These are phyloP conservation scores for Scaeva pyrastri DNA, from an alignment of 2,888 invertebrate species.

Conservation along the genomic window DNA sequence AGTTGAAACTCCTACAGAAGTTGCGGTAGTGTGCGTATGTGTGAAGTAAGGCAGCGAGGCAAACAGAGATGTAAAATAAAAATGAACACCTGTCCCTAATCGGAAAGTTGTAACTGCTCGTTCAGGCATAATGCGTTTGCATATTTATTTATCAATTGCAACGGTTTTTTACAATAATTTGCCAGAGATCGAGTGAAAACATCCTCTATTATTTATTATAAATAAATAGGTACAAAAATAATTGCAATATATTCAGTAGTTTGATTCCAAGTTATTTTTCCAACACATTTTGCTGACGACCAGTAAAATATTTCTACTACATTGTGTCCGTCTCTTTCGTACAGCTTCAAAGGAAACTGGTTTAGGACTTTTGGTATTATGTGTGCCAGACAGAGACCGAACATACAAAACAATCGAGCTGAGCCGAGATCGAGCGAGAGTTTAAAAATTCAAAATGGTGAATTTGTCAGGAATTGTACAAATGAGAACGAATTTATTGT, in stretches of 20 bases:
- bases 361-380: conserved; percentile 64
- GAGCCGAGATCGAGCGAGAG: conserved; percentile 30
- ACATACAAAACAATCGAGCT: conserved; percentile 45
- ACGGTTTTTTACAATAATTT: not conserved
- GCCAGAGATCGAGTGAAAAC: not conserved
- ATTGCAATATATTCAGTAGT: conserved; percentile 6
- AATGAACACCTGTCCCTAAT: conserved; percentile 76
- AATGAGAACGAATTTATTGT: conserved; percentile 32
- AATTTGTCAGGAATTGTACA: conserved; percentile 51
- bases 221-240: no score
- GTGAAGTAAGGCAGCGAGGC: conserved; percentile 49
- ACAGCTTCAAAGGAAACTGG: conserved; percentile 68
- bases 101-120: conserved; percentile 68
- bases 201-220: not conserved
- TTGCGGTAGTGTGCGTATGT: conserved; percentile 11
- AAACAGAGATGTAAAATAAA: conserved; percentile 37
- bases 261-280: not conserved
- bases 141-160: not conserved
- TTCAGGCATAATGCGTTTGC: conserved; percentile 19
- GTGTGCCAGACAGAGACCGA: conserved; percentile 55
- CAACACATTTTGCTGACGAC: conserved; percentile 22
- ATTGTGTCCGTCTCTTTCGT: conserved; percentile 54
- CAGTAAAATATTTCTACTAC: conserved; percentile 30
- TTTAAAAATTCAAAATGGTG: conserved; percentile 73
- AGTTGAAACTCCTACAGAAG: conserved; percentile 42